A percentile compares a stretch with the other conserved stretches of the same genome.
phyloP scores from a whole-genome alignment of 2,888 invertebrate species.

The Elegia similella region DNA sequence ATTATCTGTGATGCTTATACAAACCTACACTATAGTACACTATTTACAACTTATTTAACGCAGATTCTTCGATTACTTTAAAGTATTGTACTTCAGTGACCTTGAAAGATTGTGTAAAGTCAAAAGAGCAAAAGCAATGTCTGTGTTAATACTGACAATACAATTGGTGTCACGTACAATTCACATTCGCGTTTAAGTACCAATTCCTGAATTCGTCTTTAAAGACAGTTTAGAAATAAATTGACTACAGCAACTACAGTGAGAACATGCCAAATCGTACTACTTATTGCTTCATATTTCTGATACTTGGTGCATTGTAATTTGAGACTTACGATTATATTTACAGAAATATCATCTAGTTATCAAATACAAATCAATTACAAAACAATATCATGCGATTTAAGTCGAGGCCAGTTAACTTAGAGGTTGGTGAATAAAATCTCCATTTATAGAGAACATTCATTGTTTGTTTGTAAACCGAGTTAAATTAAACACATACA shows the following conservation, averaged over 20 bases:
- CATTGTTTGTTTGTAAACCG: neutral
- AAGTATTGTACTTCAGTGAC: conserved; percentile 41
- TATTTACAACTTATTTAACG: conserved; percentile 51
- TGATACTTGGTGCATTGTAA: neutral
- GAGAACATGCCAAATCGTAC: neutral
- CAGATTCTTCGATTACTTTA: conserved; percentile 44
- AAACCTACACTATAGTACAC: conserved; percentile 35
- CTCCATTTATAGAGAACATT: neutral
- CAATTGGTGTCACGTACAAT: neutral
- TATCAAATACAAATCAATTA: conserved; percentile 6
- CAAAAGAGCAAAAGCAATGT: conserved; percentile 30
- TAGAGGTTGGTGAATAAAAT: neutral
- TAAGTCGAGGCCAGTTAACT: neutral
- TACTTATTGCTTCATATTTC: neutral
- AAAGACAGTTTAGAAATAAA: no score
- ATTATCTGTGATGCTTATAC: conserved; percentile 49
- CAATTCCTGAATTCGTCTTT: neutral
- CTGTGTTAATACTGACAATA: conserved; percentile 52
- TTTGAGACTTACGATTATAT: neutral
- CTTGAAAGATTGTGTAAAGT: conserved; percentile 21
- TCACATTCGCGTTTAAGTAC: conserved; percentile 2
- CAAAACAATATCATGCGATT: neutral
- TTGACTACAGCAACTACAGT: neutral
- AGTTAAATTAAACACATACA: neutral
- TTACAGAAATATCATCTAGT: conserved; percentile 6